Percentiles rank a stretch among this genome's conserved stretches.
Evolutionary conservation across 2,888 invertebrate species (phyloP).

Genomic region (Hypselothyrea guttata): DNA sequence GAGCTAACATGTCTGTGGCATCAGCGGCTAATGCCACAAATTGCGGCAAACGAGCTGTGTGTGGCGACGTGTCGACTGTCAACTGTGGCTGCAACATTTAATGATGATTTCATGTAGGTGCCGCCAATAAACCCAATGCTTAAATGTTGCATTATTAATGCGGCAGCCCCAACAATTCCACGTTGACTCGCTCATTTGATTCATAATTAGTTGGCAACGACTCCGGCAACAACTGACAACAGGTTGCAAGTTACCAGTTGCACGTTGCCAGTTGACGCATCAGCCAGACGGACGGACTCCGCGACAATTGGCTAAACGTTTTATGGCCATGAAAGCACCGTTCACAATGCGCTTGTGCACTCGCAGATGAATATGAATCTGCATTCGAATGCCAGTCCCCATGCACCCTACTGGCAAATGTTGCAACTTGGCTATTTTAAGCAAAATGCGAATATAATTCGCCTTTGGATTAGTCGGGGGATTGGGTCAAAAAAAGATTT

Average conservation of each 20-base stretch:
- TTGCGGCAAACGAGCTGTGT: constrained; percentile 68
- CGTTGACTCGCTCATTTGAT: constrained; percentile 53
- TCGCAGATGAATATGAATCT: background rate
- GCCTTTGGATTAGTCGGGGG: constrained; percentile 16
- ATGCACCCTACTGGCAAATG: constrained; percentile 55
- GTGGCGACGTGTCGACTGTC: no score
- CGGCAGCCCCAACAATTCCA: constrained; percentile 29
- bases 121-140: constrained; percentile 74
- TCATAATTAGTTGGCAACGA: constrained; percentile 65
- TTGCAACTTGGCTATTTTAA: constrained; percentile 63
- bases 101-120: constrained; percentile 75
- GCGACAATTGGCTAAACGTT: constrained; percentile 66
- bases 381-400: background rate
- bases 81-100: constrained; percentile 57
- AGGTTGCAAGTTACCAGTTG: constrained; percentile 43
- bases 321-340: constrained; percentile 68
- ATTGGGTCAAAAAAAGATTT: no score
- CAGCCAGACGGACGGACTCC: constrained; percentile 31
- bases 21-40: constrained; percentile 66
- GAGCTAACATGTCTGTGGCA: constrained; percentile 54
- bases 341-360: constrained; percentile 54
- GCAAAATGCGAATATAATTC: constrained; percentile 68
- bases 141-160: constrained; percentile 74
- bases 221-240: constrained; percentile 45
- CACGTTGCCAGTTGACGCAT: constrained; percentile 38